Conservation (phyloP, 2,797 vertebrate genomes). For the Chaenodraco wilsoni region DNA sequence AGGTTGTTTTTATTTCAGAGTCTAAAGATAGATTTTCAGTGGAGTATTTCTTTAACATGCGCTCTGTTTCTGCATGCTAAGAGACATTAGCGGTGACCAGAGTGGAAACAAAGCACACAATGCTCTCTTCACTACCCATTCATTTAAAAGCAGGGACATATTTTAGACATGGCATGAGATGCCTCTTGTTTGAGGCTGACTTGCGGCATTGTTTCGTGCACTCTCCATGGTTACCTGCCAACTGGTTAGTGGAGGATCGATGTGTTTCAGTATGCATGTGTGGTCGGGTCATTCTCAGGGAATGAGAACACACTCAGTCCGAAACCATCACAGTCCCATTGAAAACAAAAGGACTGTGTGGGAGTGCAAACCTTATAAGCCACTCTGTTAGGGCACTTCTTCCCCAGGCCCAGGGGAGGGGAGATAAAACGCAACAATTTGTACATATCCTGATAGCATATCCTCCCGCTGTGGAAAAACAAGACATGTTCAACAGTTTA, state of each 20-base stretch:
- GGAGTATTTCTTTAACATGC: constrained; percentile 58
- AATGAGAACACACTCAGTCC: constrained; percentile 65
- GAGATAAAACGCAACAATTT: constrained; percentile 97
- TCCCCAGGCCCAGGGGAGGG: constrained; percentile 96
- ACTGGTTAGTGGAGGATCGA: constrained; percentile 80
- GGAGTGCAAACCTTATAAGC: constrained; percentile 96
- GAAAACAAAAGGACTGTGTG: constrained; percentile 64
- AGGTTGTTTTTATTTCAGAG: not conserved
- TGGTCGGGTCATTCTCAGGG: constrained; percentile 73
- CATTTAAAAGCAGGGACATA: constrained; percentile 28
- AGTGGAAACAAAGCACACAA: constrained; percentile 74
- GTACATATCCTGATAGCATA: constrained; percentile 98
- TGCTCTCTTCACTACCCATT: constrained; percentile 42
- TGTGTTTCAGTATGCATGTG: constrained; percentile 58
- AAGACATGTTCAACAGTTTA: constrained; percentile 72
- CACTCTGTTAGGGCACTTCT: constrained; percentile 97
- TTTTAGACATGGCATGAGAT: constrained; percentile 25
- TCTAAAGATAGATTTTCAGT: constrained; percentile 29
- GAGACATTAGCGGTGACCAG: constrained; percentile 72
- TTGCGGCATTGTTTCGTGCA: constrained; percentile 78
- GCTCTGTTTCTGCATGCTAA: constrained; percentile 73
- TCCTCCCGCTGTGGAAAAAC: constrained; percentile 92
- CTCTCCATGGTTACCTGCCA: constrained; percentile 77
- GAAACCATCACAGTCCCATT: constrained; percentile 65
- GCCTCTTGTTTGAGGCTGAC: constrained; percentile 55